phyloP scores from a whole-genome alignment of 1,140 invertebrate genomes.

The Tenebrio molitor region DNA sequence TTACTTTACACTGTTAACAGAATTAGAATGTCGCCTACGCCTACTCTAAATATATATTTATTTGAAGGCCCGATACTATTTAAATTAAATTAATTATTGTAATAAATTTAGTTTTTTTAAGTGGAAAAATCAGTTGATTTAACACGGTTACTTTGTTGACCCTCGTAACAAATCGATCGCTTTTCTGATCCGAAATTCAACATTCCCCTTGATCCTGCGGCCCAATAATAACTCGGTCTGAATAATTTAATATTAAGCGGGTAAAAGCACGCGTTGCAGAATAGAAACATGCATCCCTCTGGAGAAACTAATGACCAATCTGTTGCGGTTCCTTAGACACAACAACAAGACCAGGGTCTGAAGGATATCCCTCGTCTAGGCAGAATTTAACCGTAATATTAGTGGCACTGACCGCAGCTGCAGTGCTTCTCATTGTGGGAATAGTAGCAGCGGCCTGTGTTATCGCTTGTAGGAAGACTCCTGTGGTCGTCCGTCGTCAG shows the following conservation, averaged over 20 bases:
- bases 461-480: slow-evolving; percentile 59
- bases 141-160: neutral
- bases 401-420: slow-evolving; percentile 58
- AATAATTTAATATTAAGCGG: slow-evolving; percentile 36
- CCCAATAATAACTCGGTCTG: slow-evolving; percentile 13
- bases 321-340: slow-evolving; percentile 48
- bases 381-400: slow-evolving; percentile 62
- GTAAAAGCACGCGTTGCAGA: slow-evolving; percentile 29
- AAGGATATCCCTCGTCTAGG: slow-evolving; percentile 30
- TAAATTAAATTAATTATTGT: too few relatives aligned
- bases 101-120: too few relatives aligned
- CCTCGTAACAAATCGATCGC: neutral
- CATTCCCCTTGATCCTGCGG: slow-evolving; percentile 5
- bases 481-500: slow-evolving; percentile 42
- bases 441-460: slow-evolving; percentile 58
- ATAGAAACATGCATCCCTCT: slow-evolving; percentile 42
- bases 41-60: too few relatives aligned
- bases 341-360: slow-evolving; percentile 37
- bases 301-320: slow-evolving; percentile 46
- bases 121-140: too few relatives aligned
- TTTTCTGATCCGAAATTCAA: slow-evolving; percentile 4
- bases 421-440: slow-evolving; percentile 60
- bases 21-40: too few relatives aligned
- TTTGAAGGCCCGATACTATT: too few relatives aligned
- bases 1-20: too few relatives aligned